Percentiles rank a stretch among this genome's conserved stretches.
phyloP scores from a whole-genome alignment of 2,888 invertebrate genomes.

The Linnaemya vulpina region DNA sequence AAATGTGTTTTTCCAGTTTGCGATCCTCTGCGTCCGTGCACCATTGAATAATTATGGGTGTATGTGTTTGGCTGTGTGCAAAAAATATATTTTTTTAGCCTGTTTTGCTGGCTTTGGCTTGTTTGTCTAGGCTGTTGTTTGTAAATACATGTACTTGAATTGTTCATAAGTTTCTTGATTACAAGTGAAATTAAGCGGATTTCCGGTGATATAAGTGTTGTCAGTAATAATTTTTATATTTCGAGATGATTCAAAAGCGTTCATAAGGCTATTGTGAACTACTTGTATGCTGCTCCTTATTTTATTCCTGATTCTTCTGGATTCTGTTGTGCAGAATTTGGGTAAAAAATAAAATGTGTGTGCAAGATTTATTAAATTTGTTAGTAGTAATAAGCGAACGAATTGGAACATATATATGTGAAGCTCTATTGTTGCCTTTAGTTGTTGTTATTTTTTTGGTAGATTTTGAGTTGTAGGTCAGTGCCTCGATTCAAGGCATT shows the following conservation, averaged over 20 bases:
- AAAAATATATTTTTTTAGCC: background rate
- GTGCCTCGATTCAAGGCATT: too few relatives aligned
- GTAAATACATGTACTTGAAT: slow-evolving; percentile 9
- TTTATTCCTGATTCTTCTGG: background rate
- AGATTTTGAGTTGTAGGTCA: too few relatives aligned
- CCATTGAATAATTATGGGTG: background rate
- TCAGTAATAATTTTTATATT: slow-evolving; percentile 43
- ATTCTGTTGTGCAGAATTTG: background rate
- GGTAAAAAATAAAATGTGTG: background rate
- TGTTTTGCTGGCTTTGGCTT: slow-evolving; percentile 28
- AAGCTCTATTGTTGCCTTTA: too few relatives aligned
- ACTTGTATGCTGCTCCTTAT: background rate
- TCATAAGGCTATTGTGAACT: slow-evolving; percentile 4
- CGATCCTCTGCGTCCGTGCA: slow-evolving; percentile 29
- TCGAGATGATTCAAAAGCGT: slow-evolving; percentile 52
- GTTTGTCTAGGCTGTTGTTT: slow-evolving; percentile 19
- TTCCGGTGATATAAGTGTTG: slow-evolving; percentile 70
- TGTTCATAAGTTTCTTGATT: slow-evolving; percentile 63
- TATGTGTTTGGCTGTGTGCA: slow-evolving; percentile 6
- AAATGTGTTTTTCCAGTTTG: slow-evolving; percentile 9
- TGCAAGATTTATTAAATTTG: too few relatives aligned
- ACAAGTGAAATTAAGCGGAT: slow-evolving; percentile 69
- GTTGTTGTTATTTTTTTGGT: too few relatives aligned
- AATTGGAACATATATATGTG: too few relatives aligned
- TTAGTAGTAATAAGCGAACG: too few relatives aligned